A percentile compares a stretch with the other conserved stretches of the same genome.
Conservation (phyloP, 2,797 vertebrate genomes). For the Lindbergichthys nudifrons region DNA sequence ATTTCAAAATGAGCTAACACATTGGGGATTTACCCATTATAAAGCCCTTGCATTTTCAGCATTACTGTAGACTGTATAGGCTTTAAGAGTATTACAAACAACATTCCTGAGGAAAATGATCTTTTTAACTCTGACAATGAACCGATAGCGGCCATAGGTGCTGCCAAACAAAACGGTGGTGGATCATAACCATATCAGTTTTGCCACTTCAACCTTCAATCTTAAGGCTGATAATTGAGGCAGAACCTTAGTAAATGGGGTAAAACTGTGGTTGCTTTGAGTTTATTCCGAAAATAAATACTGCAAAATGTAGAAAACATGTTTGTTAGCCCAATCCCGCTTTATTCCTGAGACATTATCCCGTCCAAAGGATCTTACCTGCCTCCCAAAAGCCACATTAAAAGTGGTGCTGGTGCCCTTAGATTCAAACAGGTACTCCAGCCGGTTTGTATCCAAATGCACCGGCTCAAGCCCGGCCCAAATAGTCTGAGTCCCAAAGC, state of each 20-base stretch:
- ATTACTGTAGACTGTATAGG: too few relatives aligned
- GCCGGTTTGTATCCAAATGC: constrained; percentile 76
- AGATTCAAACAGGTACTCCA: constrained; percentile 82
- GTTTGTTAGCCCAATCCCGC: background rate
- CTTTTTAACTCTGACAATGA: too few relatives aligned
- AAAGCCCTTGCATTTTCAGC: too few relatives aligned
- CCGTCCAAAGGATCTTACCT: constrained; percentile 66
- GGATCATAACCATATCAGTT: too few relatives aligned
- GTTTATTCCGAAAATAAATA: background rate
- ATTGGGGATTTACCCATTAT: too few relatives aligned
- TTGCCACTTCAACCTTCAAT: too few relatives aligned
- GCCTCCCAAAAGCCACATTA: constrained; percentile 45
- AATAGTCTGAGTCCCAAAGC: constrained; percentile 83
- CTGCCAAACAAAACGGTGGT: too few relatives aligned
- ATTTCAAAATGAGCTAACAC: too few relatives aligned
- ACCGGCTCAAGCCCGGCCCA: constrained; percentile 83
- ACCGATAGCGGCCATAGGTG: too few relatives aligned
- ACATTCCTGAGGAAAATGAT: too few relatives aligned
- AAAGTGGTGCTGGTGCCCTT: constrained; percentile 64
- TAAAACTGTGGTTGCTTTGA: background rate
- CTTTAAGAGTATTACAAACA: too few relatives aligned
- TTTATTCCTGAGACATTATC: background rate
- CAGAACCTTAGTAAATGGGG: background rate
- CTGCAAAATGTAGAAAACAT: background rate
- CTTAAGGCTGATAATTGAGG: too few relatives aligned